Base-by-base conservation (phyloP, 2,797 vertebrate species). In the Smutsia temminckii region DNA sequence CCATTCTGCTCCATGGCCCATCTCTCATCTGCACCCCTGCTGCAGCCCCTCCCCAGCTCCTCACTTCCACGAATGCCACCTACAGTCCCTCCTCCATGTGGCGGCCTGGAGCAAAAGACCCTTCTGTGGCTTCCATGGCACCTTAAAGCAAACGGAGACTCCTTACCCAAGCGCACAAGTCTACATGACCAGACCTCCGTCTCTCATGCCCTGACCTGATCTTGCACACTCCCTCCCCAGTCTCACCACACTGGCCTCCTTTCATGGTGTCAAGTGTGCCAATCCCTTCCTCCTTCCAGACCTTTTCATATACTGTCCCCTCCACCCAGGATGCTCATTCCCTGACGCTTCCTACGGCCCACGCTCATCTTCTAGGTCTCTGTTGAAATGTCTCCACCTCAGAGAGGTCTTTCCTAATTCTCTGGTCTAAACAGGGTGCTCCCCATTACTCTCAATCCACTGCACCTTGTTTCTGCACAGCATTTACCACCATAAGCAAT, bases 341-440 rank as follows among this genome's bases (percentile, higher is more conserved):
- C 61, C 88, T 21, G 13, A 21, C 27, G 53, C 91, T 75, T 88
- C 79, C 46, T 20, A 1, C 8, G 34, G 32, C 63, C 57, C 57
- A 64, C 68, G 64, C 8, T 18, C 57, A 63, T 37, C 85, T 27
- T 74, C n/a, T n/a, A 69, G 23, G 29, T 79, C 74, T 92, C 74
- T 68, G 18, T 9, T 64, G 51, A 89, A 84, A 83, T 9, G 25
- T 40, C 55, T 75, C 63, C 72, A 53, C 29, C 72, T 64, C 25
- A 21, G 20, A 72, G 57, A 78, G 27, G n/a, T 53, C 46, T 55
- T 72, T 20, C 64, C n/a, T 78, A 69, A 80, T 85, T 49, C 53
- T 20, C 37, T 25, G 53, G 0, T 80, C 74, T 63, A 42, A 85
- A 63, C 8, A 74, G 34, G 40, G 11, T 49, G 18, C 42, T 85